Evolutionary conservation across 2,888 invertebrate species (phyloP).

Genomic region (Serripes groenlandicus): DNA sequence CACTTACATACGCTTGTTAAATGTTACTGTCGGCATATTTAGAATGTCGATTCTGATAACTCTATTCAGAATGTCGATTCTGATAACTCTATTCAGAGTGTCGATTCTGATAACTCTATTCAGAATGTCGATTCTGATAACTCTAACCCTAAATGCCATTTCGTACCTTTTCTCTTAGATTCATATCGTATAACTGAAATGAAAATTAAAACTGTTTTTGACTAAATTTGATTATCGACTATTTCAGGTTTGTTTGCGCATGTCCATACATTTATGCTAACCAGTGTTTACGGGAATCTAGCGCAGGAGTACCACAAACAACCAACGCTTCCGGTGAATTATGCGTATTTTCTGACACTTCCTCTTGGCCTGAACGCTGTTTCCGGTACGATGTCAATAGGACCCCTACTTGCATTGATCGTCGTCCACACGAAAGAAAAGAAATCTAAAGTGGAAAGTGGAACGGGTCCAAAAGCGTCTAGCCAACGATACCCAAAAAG

Average conservation of each 20-base stretch:
- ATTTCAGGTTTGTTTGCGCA: constrained; percentile 7
- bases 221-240: background rate
- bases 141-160: too few relatives aligned
- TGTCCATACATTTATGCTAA: constrained; percentile 1
- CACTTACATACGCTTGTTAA: too few relatives aligned
- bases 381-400: constrained; percentile 10
- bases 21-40: too few relatives aligned
- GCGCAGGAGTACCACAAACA: background rate
- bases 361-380: constrained; percentile 12
- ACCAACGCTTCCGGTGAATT: background rate
- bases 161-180: too few relatives aligned
- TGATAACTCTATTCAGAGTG: too few relatives aligned
- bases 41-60: too few relatives aligned
- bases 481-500: background rate
- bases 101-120: too few relatives aligned
- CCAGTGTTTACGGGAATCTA: background rate
- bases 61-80: too few relatives aligned
- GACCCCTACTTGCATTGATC: constrained; percentile 4
- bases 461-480: background rate
- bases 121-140: too few relatives aligned
- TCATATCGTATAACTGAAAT: background rate
- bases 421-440: constrained; percentile 16
- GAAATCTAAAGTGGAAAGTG: background rate
- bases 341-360: constrained; percentile 18
- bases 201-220: background rate